Conservation (phyloP, 2,113 vertebrate genomes). For the Eublepharis macularius region DNA sequence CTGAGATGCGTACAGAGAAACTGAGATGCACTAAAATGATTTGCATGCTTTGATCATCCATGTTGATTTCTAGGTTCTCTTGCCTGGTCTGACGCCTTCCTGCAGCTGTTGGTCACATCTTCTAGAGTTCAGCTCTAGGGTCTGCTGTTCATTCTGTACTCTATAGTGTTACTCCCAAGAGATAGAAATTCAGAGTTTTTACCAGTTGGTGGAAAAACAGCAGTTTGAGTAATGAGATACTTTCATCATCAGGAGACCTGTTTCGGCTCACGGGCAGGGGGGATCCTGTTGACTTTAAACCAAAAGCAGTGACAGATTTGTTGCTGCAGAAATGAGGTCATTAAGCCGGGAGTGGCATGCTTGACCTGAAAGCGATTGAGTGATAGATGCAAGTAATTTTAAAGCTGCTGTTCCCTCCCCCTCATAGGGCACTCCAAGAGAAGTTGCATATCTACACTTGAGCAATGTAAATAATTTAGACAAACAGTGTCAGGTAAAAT, state of each 20-base stretch:
- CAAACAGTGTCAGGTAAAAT: slow-evolving; percentile 61
- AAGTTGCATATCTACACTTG: slow-evolving; percentile 54
- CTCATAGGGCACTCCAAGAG: slow-evolving; percentile 62
- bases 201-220: slow-evolving; percentile 52
- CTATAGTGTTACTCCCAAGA: slow-evolving; percentile 1
- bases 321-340: slow-evolving; percentile 72
- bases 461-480: slow-evolving; percentile 74
- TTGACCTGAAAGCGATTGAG: slow-evolving; percentile 75
- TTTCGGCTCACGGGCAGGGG: slow-evolving; percentile 62
- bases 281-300: slow-evolving; percentile 71
- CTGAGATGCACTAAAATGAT: neutral
- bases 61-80: neutral
- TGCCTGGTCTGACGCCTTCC: neutral
- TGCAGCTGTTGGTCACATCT: neutral
- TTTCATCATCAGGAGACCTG: slow-evolving; percentile 57
- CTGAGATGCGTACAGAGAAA: neutral
- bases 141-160: neutral
- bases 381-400: slow-evolving; percentile 78
- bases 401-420: slow-evolving; percentile 63
- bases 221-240: slow-evolving; percentile 62
- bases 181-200: slow-evolving; percentile 55
- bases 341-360: slow-evolving; percentile 70
- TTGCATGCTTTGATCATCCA: neutral
- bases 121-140: neutral
- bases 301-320: slow-evolving; percentile 72